Evolutionary conservation across 1,140 invertebrate species (phyloP).

Genomic region (Zaprionus lachaisei): DNA sequence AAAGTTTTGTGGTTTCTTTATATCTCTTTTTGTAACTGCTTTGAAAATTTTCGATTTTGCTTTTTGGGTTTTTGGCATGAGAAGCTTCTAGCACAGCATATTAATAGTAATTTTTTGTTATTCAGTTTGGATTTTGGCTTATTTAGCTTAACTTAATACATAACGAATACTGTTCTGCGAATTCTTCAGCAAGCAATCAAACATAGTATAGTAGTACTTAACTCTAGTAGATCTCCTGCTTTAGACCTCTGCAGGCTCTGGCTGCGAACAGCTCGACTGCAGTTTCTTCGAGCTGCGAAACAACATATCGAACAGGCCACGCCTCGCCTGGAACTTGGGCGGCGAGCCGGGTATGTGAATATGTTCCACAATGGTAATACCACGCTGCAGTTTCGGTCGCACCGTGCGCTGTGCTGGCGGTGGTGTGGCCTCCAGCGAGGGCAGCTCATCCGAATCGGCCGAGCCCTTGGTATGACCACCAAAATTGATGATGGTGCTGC

Average conservation of each 20-base stretch:
- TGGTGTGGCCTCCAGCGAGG: conserved; percentile 48
- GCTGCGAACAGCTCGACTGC: conserved; percentile 65
- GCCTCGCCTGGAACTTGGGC: conserved; percentile 64
- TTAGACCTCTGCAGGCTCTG: conserved; percentile 72
- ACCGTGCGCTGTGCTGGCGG: conserved; percentile 15
- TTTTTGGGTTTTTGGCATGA: conserved; percentile 70
- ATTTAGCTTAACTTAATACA: conserved; percentile 58
- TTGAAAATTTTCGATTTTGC: conserved; percentile 9
- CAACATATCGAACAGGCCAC: conserved; percentile 76
- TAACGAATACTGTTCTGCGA: conserved; percentile 81
- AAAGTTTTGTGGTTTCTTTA: conserved; percentile 3
- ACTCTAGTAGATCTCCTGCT: conserved; percentile 27
- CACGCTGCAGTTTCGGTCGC: conserved; percentile 68
- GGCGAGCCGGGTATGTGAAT: conserved; percentile 63
- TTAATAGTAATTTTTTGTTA: conserved; percentile 31
- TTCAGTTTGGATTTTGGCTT: conserved; percentile 43
- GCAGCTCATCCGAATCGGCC: conserved; percentile 61
- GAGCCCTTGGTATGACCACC: conserved; percentile 43
- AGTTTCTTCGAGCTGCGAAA: conserved; percentile 74
- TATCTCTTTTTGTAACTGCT: conserved; percentile 13
- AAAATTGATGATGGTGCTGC: conserved; percentile 81
- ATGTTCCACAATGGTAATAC: conserved; percentile 77
- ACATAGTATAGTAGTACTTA: conserved; percentile 30
- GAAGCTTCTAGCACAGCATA: conserved; percentile 78
- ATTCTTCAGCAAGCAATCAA: conserved; percentile 77